Percentiles rank a stretch among this genome's conserved stretches.
These are phyloP conservation scores for Melikaiella ostensackeni DNA, from an alignment of 2,888 invertebrate species.

Conservation along the genomic window DNA sequence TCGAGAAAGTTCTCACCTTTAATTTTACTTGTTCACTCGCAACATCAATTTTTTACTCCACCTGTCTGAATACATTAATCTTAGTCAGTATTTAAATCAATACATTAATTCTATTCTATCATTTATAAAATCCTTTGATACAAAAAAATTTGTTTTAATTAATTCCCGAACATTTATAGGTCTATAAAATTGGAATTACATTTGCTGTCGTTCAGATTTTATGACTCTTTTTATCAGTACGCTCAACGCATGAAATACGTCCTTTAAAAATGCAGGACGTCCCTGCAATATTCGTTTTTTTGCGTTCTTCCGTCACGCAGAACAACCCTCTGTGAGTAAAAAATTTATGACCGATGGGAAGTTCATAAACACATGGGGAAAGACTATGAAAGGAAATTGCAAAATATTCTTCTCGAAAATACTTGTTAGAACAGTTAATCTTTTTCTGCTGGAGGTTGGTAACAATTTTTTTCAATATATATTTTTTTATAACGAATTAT, in stretches of 20 bases:
- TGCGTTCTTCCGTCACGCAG: background rate
- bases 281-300: background rate
- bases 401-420: background rate
- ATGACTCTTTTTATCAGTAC: background rate
- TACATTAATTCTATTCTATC: too few species aligned
- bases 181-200: background rate
- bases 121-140: too few species aligned
- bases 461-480: background rate
- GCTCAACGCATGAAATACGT: background rate
- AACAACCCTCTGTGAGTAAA: background rate
- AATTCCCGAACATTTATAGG: background rate
- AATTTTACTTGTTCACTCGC: too few species aligned
- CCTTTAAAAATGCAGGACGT: background rate
- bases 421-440: background rate
- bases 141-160: too few species aligned
- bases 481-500: too few species aligned
- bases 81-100: background rate
- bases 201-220: background rate
- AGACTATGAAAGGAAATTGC: background rate
- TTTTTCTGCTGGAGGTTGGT: background rate
- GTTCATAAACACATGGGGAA: background rate
- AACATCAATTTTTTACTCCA: too few species aligned
- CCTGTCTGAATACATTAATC: too few species aligned
- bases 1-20: too few species aligned
- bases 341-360: background rate